phyloP scores from a whole-genome alignment of 2,797 vertebrate genomes.

The Orientallactaga sibirica region DNA sequence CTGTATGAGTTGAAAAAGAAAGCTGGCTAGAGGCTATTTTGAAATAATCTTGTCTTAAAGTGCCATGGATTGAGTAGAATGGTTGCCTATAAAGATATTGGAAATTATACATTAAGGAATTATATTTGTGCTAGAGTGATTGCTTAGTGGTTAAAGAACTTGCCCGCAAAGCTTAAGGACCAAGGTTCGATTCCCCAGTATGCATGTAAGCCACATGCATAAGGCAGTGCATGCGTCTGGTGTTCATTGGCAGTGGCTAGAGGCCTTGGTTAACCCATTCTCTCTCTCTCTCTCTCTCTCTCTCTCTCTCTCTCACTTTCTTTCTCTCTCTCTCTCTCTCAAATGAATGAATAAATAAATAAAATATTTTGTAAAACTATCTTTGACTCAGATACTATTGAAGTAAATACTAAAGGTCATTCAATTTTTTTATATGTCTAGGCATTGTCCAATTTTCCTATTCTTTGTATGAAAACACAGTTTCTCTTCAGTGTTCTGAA shows the following conservation, averaged over 20 bases:
- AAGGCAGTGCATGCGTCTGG: too few relatives aligned
- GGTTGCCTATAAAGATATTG: not conserved
- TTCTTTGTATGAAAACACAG: constrained; percentile 27
- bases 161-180: too few relatives aligned
- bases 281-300: too few relatives aligned
- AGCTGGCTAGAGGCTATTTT: not conserved
- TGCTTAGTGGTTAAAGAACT: too few relatives aligned
- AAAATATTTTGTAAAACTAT: not conserved
- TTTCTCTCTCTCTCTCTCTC: too few relatives aligned
- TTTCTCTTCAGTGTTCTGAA: constrained; percentile 38
- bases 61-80: not conserved
- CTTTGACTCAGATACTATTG: constrained; percentile 32
- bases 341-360: too few relatives aligned
- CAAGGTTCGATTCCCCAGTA: too few relatives aligned
- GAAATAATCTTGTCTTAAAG: constrained; percentile 24
- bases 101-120: constrained; percentile 38
- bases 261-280: too few relatives aligned
- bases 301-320: too few relatives aligned
- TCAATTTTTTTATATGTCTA: constrained; percentile 11
- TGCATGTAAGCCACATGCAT: too few relatives aligned
- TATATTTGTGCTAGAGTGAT: too few relatives aligned
- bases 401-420: not conserved
- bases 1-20: constrained; percentile 56
- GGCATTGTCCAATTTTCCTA: constrained; percentile 50
- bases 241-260: too few relatives aligned